These are phyloP conservation scores for Nephila pilipes DNA, from an alignment of 1,140 invertebrate genomes.

Conservation along the genomic window DNA sequence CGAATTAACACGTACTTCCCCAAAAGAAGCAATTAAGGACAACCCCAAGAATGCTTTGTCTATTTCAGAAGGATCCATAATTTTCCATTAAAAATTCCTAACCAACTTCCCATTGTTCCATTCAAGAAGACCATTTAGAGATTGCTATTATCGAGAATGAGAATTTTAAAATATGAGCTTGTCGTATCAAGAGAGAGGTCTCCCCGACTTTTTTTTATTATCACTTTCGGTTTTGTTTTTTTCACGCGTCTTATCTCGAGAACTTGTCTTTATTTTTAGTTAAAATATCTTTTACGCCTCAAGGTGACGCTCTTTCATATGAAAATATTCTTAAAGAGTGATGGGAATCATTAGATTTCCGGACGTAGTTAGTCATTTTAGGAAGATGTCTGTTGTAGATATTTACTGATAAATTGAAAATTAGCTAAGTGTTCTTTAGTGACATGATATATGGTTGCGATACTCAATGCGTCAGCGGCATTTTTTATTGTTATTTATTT, in stretches of 20 bases:
- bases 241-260: not conserved
- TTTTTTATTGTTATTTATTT: too few relatives aligned
- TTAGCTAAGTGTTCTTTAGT: not conserved
- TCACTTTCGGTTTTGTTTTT: not conserved
- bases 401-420: not conserved
- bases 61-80: slow-evolving; percentile 68
- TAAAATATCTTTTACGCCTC: not conserved
- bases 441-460: not conserved
- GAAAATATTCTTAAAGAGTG: not conserved
- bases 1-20: slow-evolving; percentile 58
- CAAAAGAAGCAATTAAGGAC: slow-evolving; percentile 63
- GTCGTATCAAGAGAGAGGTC: not conserved
- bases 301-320: not conserved
- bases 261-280: not conserved
- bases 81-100: slow-evolving; percentile 72
- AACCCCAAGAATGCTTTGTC: slow-evolving; percentile 54
- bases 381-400: not conserved
- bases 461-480: not conserved
- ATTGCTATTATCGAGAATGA: slow-evolving; percentile 43
- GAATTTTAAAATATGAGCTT: slow-evolving; percentile 63
- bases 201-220: slow-evolving; percentile 2
- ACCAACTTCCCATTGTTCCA: slow-evolving; percentile 49
- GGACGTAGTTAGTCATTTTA: not conserved
- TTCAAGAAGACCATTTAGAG: slow-evolving; percentile 42
- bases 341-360: not conserved